A percentile compares a stretch with the other conserved stretches of the same genome.
phyloP scores from a whole-genome alignment of 2,113 vertebrate genomes.

The mouse (Mus musculus) region GRCm39 chr14:75001001-75001500 shows the following conservation, averaged over 20 bases:
- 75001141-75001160: constrained; percentile 25
- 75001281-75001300: neutral
- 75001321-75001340: neutral
- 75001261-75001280: neutral
- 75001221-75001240: constrained; percentile 28
- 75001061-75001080: constrained; percentile 17
- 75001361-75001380: constrained; percentile 20
- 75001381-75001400: neutral
- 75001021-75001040: neutral
- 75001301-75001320: neutral
- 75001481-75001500: constrained; percentile 28
- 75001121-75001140: constrained; percentile 64
- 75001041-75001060: constrained; percentile 60
- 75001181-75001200: constrained; percentile 30
- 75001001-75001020: neutral
- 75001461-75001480: neutral
- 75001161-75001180: neutral
- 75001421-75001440: constrained; percentile 40
- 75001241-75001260: neutral
- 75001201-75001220: neutral
- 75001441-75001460: constrained; percentile 11
- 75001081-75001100: constrained; percentile 38
- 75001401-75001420: neutral
- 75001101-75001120: constrained; percentile 53
- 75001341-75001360: neutral